Conservation (phyloP, 2,113 vertebrate species). For the Stigmatopora nigra region DNA sequence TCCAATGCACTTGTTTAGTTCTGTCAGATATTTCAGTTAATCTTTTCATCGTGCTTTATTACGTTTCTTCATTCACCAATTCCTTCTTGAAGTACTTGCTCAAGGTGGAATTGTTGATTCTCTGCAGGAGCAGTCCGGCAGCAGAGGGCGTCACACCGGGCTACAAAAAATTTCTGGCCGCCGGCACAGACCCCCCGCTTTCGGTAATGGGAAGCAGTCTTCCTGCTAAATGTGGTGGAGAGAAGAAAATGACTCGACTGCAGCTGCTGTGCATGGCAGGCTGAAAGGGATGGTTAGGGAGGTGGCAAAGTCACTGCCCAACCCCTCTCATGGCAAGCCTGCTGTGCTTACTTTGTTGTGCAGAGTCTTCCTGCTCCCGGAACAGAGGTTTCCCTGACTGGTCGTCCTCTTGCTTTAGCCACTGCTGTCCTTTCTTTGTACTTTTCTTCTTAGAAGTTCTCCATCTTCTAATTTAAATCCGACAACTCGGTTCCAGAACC, state of each 20-base stretch:
- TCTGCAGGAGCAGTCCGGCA: constrained; percentile 54
- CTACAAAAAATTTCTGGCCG: constrained; percentile 53
- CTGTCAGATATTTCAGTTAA: constrained; percentile 39
- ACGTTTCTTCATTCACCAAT: neutral
- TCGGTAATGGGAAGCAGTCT: constrained; percentile 75
- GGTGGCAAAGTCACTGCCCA: constrained; percentile 77
- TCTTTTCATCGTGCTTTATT: constrained; percentile 43
- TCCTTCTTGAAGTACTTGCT: neutral
- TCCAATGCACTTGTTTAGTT: too few relatives aligned
- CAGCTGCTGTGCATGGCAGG: constrained; percentile 69
- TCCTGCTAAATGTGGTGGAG: constrained; percentile 91
- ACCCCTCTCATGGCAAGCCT: constrained; percentile 73
- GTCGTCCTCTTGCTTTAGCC: constrained; percentile 21
- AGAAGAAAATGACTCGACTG: constrained; percentile 86
- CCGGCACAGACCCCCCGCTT: constrained; percentile 69
- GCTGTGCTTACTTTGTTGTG: constrained; percentile 93
- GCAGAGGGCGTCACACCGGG: constrained; percentile 58
- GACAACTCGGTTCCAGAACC: constrained; percentile 24
- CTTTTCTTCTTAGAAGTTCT: constrained; percentile 42
- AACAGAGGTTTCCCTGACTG: constrained; percentile 34
- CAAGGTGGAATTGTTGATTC: neutral
- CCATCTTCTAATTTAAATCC: constrained; percentile 39
- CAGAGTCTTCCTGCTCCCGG: constrained; percentile 78
- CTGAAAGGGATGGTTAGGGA: constrained; percentile 71
- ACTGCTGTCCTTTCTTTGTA: constrained; percentile 16